Base-by-base conservation (phyloP, 2,113 vertebrate genomes). In the Thamnaconus septentrionalis region DNA sequence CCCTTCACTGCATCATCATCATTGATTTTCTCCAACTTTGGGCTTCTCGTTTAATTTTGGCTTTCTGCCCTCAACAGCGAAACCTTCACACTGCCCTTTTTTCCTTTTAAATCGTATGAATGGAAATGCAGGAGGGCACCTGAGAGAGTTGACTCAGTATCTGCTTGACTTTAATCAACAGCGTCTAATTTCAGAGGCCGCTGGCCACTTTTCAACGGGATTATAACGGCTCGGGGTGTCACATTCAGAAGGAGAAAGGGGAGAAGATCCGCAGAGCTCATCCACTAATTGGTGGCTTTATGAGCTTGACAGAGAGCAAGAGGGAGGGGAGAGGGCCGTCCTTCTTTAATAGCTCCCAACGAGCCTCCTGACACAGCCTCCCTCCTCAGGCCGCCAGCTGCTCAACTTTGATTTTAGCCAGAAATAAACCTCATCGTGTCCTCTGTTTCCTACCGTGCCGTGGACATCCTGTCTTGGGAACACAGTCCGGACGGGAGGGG, bases 201-300 rank as follows among this genome's bases (percentile, higher is more conserved):
- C 57, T 88, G 79, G 80, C 87, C 75, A 74, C 69, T 78, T 70
- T 73, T 80, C 78, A 83, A 50, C 55, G 18, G 47, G 56, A 64
- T 76, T 66, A 68, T 31, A 68, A 61, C 52, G 5, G n/a, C 9
- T 59, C 50, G 4, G 59, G 81, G 74, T 74, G 70, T 72, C 75
- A 72, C 63, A 75, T 62, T 79, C 61, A 53, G 68, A 87, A 85
- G 83, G 87, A 76, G 79, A 80, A 74, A 59, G 59, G 64, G 47
- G 18, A 41, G 55, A 74, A 63, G 66, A 55, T 71, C 68, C 76
- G 3, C 71, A 64, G 69, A 78, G 75, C 73, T 87, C 76, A 85
- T 47, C 79, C 63, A 74, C 69, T 86, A 85, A 88, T 85, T 89
- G 78, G 76, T 67, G 56, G 44, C 46, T 77, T 44, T 76, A 76